Evolutionary conservation across 1,140 invertebrate species (phyloP).

Genomic region (Heliothis subflexa): DNA sequence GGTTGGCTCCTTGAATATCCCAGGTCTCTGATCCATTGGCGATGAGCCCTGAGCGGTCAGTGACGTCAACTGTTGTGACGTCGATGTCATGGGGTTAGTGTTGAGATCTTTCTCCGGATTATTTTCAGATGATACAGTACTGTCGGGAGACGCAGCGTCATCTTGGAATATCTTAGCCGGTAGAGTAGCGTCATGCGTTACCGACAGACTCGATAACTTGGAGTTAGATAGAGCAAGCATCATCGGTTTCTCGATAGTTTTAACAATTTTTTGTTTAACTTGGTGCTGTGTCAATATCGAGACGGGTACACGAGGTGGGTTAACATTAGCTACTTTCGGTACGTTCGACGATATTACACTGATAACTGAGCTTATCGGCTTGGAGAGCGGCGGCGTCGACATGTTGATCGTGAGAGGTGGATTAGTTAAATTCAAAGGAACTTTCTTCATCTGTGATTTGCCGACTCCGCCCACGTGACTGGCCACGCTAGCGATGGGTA

Average conservation of each 20-base stretch:
- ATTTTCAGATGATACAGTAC: constrained; percentile 83
- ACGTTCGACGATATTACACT: constrained; percentile 83
- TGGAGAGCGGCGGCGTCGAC: constrained; percentile 75
- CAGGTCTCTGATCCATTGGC: constrained; percentile 64
- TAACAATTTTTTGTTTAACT: constrained; percentile 85
- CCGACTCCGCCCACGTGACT: constrained; percentile 63
- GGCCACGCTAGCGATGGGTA: constrained; percentile 73
- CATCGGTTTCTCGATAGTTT: constrained; percentile 86
- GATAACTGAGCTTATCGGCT: constrained; percentile 81
- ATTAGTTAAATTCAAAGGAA: constrained; percentile 77
- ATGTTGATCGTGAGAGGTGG: constrained; percentile 73
- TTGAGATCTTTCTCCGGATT: constrained; percentile 67
- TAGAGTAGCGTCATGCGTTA: constrained; percentile 86
- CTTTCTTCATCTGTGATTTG: constrained; percentile 81
- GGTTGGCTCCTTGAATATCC: constrained; percentile 67
- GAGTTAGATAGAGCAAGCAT: constrained; percentile 83
- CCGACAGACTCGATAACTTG: constrained; percentile 85
- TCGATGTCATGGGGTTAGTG: constrained; percentile 52
- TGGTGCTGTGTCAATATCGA: constrained; percentile 83
- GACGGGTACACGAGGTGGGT: constrained; percentile 73
- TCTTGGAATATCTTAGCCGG: constrained; percentile 89
- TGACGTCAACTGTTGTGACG: constrained; percentile 64
- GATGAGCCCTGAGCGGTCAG: constrained; percentile 61
- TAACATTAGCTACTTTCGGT: constrained; percentile 71
- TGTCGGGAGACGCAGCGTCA: constrained; percentile 87